These are phyloP conservation scores for Eucriotettix oculatus DNA, from an alignment of 2,888 invertebrate genomes.

Conservation along the genomic window DNA sequence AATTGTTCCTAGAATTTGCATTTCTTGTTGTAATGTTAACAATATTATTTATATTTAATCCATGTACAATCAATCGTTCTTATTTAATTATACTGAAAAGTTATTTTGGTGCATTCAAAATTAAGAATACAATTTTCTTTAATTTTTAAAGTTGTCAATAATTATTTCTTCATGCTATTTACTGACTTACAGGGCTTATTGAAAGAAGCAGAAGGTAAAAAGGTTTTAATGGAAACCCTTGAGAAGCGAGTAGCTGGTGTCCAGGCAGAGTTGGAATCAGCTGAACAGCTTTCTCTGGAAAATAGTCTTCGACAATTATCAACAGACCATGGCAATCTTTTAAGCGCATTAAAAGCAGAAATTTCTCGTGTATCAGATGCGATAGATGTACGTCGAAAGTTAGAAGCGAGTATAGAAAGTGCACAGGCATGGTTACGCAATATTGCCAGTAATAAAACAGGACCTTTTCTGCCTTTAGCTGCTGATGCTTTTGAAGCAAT, in stretches of 20 bases:
- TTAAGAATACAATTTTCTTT: too few relatives aligned
- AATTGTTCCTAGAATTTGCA: too few relatives aligned
- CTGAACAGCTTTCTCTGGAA: slow-evolving; percentile 66
- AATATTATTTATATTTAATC: too few relatives aligned
- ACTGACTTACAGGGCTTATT: slow-evolving; percentile 34
- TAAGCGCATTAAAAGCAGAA: slow-evolving; percentile 52
- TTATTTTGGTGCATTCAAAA: too few relatives aligned
- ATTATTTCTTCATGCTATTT: too few relatives aligned
- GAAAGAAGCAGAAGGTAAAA: slow-evolving; percentile 74
- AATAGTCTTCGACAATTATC: slow-evolving; percentile 52
- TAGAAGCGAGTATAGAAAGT: slow-evolving; percentile 63
- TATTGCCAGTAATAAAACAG: too few relatives aligned
- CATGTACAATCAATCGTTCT: too few relatives aligned
- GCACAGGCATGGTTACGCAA: slow-evolving; percentile 55
- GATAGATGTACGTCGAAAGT: slow-evolving; percentile 49
- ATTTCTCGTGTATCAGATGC: slow-evolving; percentile 49
- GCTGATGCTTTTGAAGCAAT: neutral
- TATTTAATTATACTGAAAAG: too few relatives aligned
- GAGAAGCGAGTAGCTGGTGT: slow-evolving; percentile 71
- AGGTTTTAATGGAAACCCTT: slow-evolving; percentile 62
- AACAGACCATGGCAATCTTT: slow-evolving; percentile 57
- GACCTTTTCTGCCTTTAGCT: neutral
- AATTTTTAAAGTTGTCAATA: too few relatives aligned
- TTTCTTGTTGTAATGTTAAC: too few relatives aligned
- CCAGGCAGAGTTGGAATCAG: slow-evolving; percentile 68